Evolutionary conservation across 2,888 invertebrate species (phyloP), one percentile per base, ranked within the genome.

Genomic region (Abrostola triplasia): DNA sequence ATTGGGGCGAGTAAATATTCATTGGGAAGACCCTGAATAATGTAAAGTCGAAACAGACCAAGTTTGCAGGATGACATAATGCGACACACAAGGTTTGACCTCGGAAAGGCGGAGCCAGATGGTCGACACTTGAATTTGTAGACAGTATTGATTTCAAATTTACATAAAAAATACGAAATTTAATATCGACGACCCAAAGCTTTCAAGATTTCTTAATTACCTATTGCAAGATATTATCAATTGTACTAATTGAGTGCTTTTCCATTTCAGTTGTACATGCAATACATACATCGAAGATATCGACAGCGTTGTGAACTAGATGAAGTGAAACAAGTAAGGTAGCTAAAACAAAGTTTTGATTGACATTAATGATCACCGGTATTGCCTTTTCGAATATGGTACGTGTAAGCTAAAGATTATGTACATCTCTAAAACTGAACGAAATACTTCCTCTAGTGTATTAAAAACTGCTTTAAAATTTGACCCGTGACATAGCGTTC

Each of bases 1-100:
- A 84, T 84, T 83, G 83, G 79, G 74, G 69, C 78, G 69, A 81
- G 83, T 84, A 85, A 85, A 85, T 85, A 86, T 86, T 86, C 84
- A 84, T 85, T 80, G 81, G 77, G 73, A 79, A 77, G 76, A 80
- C 78, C 80, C 84, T 85, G 84, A 85, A 86, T 86, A 84, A 84
- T 84, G 81, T 82, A 82, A 86, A 84, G 77, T 80, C 78, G 79
- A 82, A 85, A 85, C 82, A 81, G 76, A 76, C 76, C 69, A 83
- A 84, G 70, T 82, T 81, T 77, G 73, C 64, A 69, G 69, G 76
- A 80, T 76, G 79, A 80, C 84, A 75, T 81, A 82, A 83, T 81
- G 77, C 77, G 79, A 81, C 78, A 83, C 76, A 77, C 78, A 75
- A 82, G 74, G 73, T 81, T 76, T 76, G 73, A 73, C 73, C 70